Conservation (phyloP, 2,888 invertebrate genomes). For the Eilema depressum region DNA sequence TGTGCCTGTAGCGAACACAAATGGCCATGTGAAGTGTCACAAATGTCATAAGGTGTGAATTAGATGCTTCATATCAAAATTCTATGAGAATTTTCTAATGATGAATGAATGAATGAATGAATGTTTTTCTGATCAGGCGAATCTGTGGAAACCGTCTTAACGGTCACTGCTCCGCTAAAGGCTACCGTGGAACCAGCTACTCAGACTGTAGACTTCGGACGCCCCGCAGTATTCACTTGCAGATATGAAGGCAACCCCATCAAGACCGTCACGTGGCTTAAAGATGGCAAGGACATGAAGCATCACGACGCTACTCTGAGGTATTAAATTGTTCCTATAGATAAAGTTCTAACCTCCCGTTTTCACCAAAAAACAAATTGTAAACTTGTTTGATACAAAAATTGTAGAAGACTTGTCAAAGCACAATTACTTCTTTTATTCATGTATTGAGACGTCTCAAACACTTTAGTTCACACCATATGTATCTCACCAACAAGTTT, state of each 20-base stretch:
- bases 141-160: constrained; percentile 96
- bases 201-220: constrained; percentile 97
- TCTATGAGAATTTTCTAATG: neutral
- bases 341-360: neutral
- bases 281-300: constrained; percentile 95
- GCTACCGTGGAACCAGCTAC: constrained; percentile 95
- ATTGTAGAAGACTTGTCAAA: too few species aligned
- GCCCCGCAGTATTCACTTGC: constrained; percentile 97
- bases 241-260: constrained; percentile 96
- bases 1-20: too few species aligned
- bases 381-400: too few species aligned
- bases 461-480: too few species aligned
- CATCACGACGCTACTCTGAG: constrained; percentile 93
- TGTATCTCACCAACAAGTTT: too few species aligned
- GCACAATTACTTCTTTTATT: too few species aligned
- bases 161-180: constrained; percentile 96
- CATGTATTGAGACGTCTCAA: too few species aligned
- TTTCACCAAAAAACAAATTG: too few species aligned
- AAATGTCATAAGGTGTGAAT: too few species aligned
- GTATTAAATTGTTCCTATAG: constrained; percentile 50
- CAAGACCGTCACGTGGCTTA: constrained; percentile 96
- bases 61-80: too few species aligned
- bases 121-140: constrained; percentile 87
- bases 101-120: too few species aligned
- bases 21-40: too few species aligned